Percentiles rank a stretch among this genome's conserved stretches.
These are phyloP conservation scores for Cryptoblepharus egeriae DNA, from an alignment of 2,797 vertebrate species.

Conservation along the genomic window DNA sequence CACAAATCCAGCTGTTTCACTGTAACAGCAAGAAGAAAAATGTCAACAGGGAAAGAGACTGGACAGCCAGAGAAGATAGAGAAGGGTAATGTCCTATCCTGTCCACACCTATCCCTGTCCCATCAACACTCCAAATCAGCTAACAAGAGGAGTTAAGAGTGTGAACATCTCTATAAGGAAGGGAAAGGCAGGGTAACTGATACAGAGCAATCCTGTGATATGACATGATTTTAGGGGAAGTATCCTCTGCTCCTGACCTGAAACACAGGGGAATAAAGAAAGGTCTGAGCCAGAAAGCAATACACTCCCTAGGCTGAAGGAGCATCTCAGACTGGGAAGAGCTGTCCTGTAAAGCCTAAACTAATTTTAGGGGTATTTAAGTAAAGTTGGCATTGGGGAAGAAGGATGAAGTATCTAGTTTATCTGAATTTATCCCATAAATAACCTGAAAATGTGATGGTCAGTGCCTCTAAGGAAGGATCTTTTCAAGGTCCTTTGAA, in stretches of 20 bases:
- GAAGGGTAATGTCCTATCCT: too few relatives aligned
- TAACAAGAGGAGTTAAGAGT: neutral
- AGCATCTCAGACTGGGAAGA: neutral
- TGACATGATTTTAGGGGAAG: conserved; percentile 17
- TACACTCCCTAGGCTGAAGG: neutral
- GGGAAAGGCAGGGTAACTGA: neutral
- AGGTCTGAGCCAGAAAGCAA: conserved; percentile 10
- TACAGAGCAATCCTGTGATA: conserved; percentile 5
- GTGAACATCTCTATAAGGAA: neutral
- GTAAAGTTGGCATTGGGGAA: neutral
- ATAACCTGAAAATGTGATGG: conserved; percentile 67
- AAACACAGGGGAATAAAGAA: neutral
- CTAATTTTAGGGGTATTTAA: conserved; percentile 21
- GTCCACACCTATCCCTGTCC: neutral
- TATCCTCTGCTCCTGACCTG: conserved; percentile 14
- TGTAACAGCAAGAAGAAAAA: neutral
- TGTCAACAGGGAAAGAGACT: neutral
- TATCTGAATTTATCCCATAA: conserved; percentile 71
- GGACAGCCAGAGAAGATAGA: neutral
- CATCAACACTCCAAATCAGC: neutral
- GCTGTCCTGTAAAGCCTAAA: conserved; percentile 1
- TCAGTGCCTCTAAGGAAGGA: conserved; percentile 70
- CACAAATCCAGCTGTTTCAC: neutral
- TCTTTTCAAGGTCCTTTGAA: conserved; percentile 70
- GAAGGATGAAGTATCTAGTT: conserved; percentile 40